Evolutionary conservation across 2,113 vertebrate species (phyloP).

Genomic region (Choloepus hoffmanni): DNA sequence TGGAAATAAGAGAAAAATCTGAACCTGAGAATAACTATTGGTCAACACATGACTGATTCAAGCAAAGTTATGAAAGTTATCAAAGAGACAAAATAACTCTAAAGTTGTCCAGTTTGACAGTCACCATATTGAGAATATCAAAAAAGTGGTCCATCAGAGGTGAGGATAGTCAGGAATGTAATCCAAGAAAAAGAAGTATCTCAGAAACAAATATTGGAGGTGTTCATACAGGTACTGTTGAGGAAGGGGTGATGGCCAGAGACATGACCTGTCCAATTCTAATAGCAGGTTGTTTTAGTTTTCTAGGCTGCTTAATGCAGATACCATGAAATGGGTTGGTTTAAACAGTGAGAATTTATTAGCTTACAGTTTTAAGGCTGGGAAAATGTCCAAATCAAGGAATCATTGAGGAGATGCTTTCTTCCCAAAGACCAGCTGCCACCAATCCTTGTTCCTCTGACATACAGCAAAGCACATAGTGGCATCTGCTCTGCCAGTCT

Average conservation of each 20-base stretch:
- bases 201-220: background rate
- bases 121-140: background rate
- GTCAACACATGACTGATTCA: background rate
- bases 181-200: background rate
- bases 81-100: background rate
- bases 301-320: too few relatives aligned
- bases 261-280: background rate
- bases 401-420: too few relatives aligned
- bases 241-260: background rate
- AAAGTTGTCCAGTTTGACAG: background rate
- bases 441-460: too few relatives aligned
- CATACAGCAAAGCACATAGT: too few relatives aligned
- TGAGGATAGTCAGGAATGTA: background rate
- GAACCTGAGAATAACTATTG: background rate
- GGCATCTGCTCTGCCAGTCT: too few relatives aligned
- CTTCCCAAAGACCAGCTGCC: too few relatives aligned
- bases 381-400: too few relatives aligned
- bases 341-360: too few relatives aligned
- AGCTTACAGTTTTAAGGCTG: too few relatives aligned
- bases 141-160: background rate
- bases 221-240: background rate
- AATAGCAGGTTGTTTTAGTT: background rate
- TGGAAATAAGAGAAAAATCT: background rate
- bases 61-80: background rate
- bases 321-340: too few relatives aligned